Base-by-base conservation (phyloP, 1,140 invertebrate species). In the Bombus waltoni region DNA sequence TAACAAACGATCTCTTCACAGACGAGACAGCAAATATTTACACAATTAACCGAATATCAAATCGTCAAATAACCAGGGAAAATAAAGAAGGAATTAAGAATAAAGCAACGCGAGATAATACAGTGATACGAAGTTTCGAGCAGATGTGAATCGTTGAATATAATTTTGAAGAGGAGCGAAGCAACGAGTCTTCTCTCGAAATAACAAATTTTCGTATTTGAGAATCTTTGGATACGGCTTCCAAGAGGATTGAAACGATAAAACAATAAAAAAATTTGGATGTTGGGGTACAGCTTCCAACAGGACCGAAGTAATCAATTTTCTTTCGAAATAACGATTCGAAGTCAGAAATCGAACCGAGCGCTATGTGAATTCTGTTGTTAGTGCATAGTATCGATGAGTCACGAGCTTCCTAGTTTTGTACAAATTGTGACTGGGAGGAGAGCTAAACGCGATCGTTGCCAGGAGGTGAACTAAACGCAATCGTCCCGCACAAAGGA, bases 331-430 rank as follows among this genome's bases (percentile, higher is more conserved):
- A 59, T 59, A 59, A 28, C 9, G 10, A 62, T 38, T 59, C 0
- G 35, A 57, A 72, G n/a, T 42, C 35, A 28, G 25, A 8, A 28
- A 28, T 57, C 4, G 74, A 75, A 57, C 5, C 6, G n/a, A 44
- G 47, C 44, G 70, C 8, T 13, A 44, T n/a, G 32, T 70, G 53
- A 47, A 59, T 35, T 10, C 76, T 40, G 18, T n/a, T 28, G 25
- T 32, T 57, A 22, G 42, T 3, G 57, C n/a, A 32, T 32, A n/a
- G 42, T 59, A 83, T 78, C 57, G 83, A 83, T 53, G 72, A 71
- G 3, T 11, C 65, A 40, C 1, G 57, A 71, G 35, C 38, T 57
- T n/a, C 6, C 6, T 10, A 84, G 57, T 40, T 53, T 47, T 2
- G 15, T 32, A 9, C 9, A 40, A 53, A 59, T 68, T 40, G 10